Percentiles rank a stretch among this genome's conserved stretches.
These are phyloP conservation scores for Coturnix japonica DNA, from an alignment of 2,113 vertebrate species.

Conservation along the genomic window DNA sequence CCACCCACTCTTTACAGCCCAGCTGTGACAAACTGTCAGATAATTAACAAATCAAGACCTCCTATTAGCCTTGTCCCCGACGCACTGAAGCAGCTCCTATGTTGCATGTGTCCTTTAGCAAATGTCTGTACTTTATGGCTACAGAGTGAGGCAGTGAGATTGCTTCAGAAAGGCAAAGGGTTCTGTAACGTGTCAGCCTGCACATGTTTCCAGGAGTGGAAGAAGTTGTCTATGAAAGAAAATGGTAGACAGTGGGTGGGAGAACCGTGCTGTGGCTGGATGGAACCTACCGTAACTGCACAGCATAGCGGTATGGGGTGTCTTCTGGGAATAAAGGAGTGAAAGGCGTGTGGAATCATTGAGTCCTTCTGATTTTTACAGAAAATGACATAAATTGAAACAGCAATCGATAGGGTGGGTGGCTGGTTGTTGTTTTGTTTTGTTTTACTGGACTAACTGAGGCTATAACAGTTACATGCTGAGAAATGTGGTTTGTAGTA, in stretches of 20 bases:
- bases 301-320: not conserved
- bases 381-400: not conserved
- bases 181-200: not conserved
- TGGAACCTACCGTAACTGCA: not conserved
- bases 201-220: not conserved
- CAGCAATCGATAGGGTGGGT: not conserved
- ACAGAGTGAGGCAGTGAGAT: not conserved
- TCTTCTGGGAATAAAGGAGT: not conserved
- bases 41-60: slow-evolving; percentile 76
- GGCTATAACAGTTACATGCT: not conserved
- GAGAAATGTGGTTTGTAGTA: slow-evolving; percentile 21
- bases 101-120: slow-evolving; percentile 63
- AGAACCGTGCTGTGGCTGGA: not conserved
- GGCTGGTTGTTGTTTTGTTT: too few relatives aligned
- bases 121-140: slow-evolving; percentile 46
- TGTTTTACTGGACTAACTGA: not conserved
- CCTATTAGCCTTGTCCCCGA: slow-evolving; percentile 61
- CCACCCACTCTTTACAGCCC: slow-evolving; percentile 62
- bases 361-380: not conserved
- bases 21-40: slow-evolving; percentile 74
- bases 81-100: slow-evolving; percentile 64
- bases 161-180: not conserved
- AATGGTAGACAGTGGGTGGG: not conserved
- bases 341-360: not conserved
- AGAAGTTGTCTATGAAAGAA: not conserved